Evolutionary conservation across 2,888 invertebrate genomes (phyloP), one percentile per base, ranked within the genome.

Genomic region (Biston stratarius): DNA sequence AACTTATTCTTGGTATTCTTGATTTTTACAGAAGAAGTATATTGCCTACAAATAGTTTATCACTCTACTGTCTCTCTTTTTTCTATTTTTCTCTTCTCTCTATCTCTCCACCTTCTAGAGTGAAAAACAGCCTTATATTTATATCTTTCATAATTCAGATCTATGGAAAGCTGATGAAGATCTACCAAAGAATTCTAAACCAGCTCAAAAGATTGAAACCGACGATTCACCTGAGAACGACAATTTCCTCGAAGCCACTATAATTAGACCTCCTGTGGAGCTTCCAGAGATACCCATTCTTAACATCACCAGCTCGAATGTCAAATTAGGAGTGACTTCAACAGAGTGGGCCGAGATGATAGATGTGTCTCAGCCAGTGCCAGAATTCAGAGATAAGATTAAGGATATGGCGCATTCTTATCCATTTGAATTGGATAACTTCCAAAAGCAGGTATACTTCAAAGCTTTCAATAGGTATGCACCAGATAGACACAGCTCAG

Each of bases 401-500:
- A 97, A 97, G 6, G 95, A 97, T 69, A 97, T 97, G 92, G 99
- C 99, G 0, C 96, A 97, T 81, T 95, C 95, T 68, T 98, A 96
- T 89, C 96, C 97, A 0, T 99, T 99, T 90, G 97, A 99, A 80
- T 94, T 99, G 81, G 99, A 99, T 88, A 97, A 96, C 34, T 99
- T 99, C 85, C 99, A 99, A 86, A 99, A 99, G 90, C 97, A 98
- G 90, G 95, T 95, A 81, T 12, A n/a, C 38, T 40, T 0, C 24
- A 40, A n/a, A n/a, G n/a, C 6, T 11, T 2, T 24, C 8, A 24
- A 15, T 24, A 8, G 6, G 6, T 38, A 6, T 11, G 5, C 5
- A 14, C 5, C 14, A 45, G 5, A 45, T 14, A 45, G 6, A 45
- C n/a, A 12, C 6, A 7, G 14, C 14, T 14, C 24, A 2, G 3